Conservation (phyloP, 1,140 invertebrate species). For the Drosophila biarmipes region DNA sequence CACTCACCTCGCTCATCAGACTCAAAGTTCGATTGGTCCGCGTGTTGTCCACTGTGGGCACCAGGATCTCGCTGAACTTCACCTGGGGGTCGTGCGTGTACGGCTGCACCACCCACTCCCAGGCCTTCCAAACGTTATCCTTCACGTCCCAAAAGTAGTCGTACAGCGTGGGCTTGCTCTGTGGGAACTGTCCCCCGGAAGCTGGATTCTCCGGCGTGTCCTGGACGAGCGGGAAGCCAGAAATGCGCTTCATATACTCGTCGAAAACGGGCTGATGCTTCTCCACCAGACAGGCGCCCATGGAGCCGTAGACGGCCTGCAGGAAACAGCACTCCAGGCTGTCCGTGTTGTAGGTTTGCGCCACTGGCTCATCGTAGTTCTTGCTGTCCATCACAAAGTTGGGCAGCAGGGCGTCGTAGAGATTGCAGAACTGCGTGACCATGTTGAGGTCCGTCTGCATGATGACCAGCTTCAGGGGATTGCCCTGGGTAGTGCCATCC, state of each 20-base stretch:
- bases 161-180: slow-evolving; percentile 88
- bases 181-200: slow-evolving; percentile 87
- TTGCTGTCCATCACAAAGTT: slow-evolving; percentile 65
- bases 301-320: slow-evolving; percentile 91
- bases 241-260: slow-evolving; percentile 90
- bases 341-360: slow-evolving; percentile 85
- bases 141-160: slow-evolving; percentile 92
- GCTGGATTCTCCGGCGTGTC: slow-evolving; percentile 88
- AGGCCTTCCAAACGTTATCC: slow-evolving; percentile 91
- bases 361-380: slow-evolving; percentile 83
- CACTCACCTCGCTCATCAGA: slow-evolving; percentile 90
- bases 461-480: slow-evolving; percentile 92
- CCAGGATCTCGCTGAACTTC: slow-evolving; percentile 93
- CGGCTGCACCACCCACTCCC: slow-evolving; percentile 90
- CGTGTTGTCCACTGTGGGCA: slow-evolving; percentile 94
- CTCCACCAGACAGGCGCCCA: slow-evolving; percentile 91
- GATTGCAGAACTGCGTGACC: slow-evolving; percentile 93
- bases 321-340: slow-evolving; percentile 90
- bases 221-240: slow-evolving; percentile 88
- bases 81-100: slow-evolving; percentile 90
- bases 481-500: slow-evolving; percentile 89
- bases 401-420: slow-evolving; percentile 90
- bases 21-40: slow-evolving; percentile 91
- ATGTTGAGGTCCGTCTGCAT: slow-evolving; percentile 94
- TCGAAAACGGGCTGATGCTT: slow-evolving; percentile 91